A percentile compares a stretch with the other conserved stretches of the same genome.
These are phyloP conservation scores for Acanthochromis polyacanthus DNA, from an alignment of 2,113 vertebrate species.

Conservation along the genomic window DNA sequence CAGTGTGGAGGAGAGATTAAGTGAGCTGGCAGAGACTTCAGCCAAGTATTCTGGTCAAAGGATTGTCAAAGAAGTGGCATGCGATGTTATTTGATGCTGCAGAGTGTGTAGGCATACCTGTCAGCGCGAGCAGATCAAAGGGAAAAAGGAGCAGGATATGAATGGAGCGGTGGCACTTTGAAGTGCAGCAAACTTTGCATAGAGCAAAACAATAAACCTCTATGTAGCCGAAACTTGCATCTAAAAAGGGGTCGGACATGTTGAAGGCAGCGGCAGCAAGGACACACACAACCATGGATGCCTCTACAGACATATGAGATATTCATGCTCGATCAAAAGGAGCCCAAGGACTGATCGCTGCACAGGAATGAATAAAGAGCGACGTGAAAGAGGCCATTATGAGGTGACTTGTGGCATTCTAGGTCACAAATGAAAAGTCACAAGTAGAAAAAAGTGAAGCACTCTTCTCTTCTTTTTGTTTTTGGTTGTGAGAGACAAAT, in stretches of 20 bases:
- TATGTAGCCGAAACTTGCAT: conserved; percentile 15
- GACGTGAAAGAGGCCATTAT: neutral
- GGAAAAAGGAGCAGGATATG: conserved; percentile 47
- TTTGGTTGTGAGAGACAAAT: neutral
- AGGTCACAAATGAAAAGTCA: conserved; percentile 13
- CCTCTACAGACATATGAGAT: neutral
- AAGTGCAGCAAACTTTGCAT: conserved; percentile 63
- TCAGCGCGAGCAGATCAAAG: conserved; percentile 71
- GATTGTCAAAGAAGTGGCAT: conserved; percentile 70
- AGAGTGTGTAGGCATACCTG: conserved; percentile 62
- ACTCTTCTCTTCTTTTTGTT: neutral
- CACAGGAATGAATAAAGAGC: neutral
- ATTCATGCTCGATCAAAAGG: neutral
- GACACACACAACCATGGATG: neutral
- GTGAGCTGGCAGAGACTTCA: conserved; percentile 55
- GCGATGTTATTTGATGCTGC: conserved; percentile 73
- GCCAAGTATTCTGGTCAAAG: conserved; percentile 70
- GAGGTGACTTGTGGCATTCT: neutral
- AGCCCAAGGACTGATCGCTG: conserved; percentile 16
- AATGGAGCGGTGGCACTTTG: conserved; percentile 61
- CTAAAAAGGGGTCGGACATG: neutral
- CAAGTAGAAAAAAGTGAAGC: neutral
- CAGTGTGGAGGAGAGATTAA: conserved; percentile 65
- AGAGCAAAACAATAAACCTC: conserved; percentile 54
- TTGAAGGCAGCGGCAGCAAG: conserved; percentile 12